Percentiles rank a stretch among this genome's conserved stretches.
Evolutionary conservation across 2,888 invertebrate species (phyloP).

Genomic region (Brachylomia viminalis): DNA sequence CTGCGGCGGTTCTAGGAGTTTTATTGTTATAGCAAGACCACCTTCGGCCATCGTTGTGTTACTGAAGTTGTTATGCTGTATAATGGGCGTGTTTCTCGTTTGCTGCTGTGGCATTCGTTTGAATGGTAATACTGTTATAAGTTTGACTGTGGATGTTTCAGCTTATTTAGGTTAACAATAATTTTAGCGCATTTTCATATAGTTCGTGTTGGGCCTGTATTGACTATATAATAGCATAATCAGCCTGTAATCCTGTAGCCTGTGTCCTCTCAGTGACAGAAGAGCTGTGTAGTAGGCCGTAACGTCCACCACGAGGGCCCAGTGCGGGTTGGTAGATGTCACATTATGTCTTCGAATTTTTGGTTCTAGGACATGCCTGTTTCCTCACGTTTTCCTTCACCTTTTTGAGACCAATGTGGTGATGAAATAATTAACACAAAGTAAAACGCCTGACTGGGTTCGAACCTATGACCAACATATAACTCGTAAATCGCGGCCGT

Average conservation of each 20-base stretch:
- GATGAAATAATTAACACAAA: not conserved
- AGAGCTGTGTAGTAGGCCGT: too few relatives aligned
- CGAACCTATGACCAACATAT: not conserved
- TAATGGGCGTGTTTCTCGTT: constrained; percentile 53
- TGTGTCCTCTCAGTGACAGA: not conserved
- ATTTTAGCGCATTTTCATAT: not conserved
- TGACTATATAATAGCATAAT: not conserved
- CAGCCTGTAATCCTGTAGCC: not conserved
- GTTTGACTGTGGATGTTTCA: constrained; percentile 25
- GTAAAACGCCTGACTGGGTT: not conserved
- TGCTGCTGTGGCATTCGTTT: constrained; percentile 31
- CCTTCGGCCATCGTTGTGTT: constrained; percentile 54
- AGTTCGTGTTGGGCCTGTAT: not conserved
- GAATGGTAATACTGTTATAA: constrained; percentile 39
- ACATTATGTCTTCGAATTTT: not conserved
- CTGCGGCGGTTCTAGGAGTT: constrained; percentile 61
- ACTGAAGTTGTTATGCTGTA: constrained; percentile 44
- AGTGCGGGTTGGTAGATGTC: not conserved
- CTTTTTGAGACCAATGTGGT: not conserved
- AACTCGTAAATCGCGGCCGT: not conserved
- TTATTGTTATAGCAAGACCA: constrained; percentile 64
- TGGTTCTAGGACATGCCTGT: not conserved
- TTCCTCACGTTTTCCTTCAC: not conserved
- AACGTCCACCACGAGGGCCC: not conserved
- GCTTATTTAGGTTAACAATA: constrained; percentile 2